Base-by-base conservation (phyloP, 2,113 vertebrate species). In the Neodontobutis hainanensis region DNA sequence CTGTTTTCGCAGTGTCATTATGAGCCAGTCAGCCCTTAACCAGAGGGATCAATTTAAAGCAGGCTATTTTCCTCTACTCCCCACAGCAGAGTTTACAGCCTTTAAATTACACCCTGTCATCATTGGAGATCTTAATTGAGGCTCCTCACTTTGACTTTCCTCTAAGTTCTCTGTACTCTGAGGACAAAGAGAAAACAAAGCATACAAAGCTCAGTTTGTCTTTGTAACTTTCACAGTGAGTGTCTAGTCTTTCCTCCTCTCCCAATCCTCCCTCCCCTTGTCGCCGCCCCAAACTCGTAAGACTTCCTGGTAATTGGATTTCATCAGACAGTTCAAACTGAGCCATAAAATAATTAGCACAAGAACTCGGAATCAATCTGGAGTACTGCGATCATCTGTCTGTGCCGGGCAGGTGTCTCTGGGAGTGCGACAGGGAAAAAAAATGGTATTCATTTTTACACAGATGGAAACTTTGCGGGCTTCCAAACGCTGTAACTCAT, bases 241-340 rank as follows among this genome's bases (percentile, higher is more conserved):
- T 59, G 53, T 16, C n/a, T 0, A 40, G 38, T 68, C 45, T 85
- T 65, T 81, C 47, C 19, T 32, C 16, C 49, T 70, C 12, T 58
- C 34, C 27, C 60, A 48, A 55, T 73, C 36, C 40, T 61, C 65
- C 68, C 19, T 70, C 58, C 68, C 46, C 19, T 75, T 48, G 55
- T 85, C 46, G 7, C 77, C 60, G 10, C 77, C 78, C 67, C 60
- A 63, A 69, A 70, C 71, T 77, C 87, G 79, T 82, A 87, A 90
- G 70, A 79, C 74, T 53, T 56, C 78, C 60, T 76, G 85, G 80
- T 91, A 90, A 92, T 89, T 92, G 90, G 87, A 91, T 89, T 91
- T 90, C 75, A 86, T 87, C 80, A 87, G 85, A 81, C 85, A 84
- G 86, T 85, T 92, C 78, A 88, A 87, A 91, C 62, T 59, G 66